Evolutionary conservation across 2,113 vertebrate species (phyloP).

Genomic region (Coryphaenoides rupestris): DNA sequence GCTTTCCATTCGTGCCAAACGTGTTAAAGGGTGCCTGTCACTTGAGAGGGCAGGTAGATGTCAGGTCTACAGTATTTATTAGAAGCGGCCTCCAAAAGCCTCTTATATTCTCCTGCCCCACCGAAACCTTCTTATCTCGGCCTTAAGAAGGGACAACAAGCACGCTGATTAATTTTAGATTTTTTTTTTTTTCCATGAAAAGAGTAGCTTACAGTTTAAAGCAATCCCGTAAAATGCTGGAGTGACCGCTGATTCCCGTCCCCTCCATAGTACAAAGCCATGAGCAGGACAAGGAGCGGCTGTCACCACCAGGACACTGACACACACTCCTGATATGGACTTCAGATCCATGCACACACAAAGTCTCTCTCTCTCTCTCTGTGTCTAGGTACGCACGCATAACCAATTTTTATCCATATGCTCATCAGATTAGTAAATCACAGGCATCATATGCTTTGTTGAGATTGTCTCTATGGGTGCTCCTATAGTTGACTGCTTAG

Average conservation of each 20-base stretch:
- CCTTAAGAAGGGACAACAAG: conserved; percentile 64
- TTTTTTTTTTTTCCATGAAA: conserved; percentile 67
- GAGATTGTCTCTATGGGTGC: too few relatives aligned
- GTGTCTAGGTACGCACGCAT: too few relatives aligned
- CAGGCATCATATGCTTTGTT: too few relatives aligned
- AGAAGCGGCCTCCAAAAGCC: conserved; percentile 66
- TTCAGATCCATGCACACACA: too few relatives aligned
- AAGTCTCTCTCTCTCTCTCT: too few relatives aligned
- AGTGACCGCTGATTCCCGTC: too few relatives aligned
- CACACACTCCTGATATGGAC: too few relatives aligned
- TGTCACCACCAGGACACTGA: background rate
- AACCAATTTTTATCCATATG: too few relatives aligned
- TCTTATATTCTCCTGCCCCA: conserved; percentile 64
- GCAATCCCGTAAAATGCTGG: conserved; percentile 43
- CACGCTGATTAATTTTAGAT: conserved; percentile 71
- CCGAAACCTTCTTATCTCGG: conserved; percentile 63
- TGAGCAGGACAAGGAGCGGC: too few relatives aligned
- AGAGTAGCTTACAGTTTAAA: conserved; percentile 73
- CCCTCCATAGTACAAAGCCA: too few relatives aligned
- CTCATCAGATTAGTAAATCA: too few relatives aligned
- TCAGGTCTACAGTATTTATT: conserved; percentile 71
- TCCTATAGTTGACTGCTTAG: too few relatives aligned
- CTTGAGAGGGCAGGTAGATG: conserved; percentile 72
- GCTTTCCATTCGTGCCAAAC: conserved; percentile 31
- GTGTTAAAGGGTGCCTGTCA: conserved; percentile 55